These are phyloP conservation scores for Polymixis flavicincta DNA, from an alignment of 2,888 invertebrate genomes.

Conservation along the genomic window DNA sequence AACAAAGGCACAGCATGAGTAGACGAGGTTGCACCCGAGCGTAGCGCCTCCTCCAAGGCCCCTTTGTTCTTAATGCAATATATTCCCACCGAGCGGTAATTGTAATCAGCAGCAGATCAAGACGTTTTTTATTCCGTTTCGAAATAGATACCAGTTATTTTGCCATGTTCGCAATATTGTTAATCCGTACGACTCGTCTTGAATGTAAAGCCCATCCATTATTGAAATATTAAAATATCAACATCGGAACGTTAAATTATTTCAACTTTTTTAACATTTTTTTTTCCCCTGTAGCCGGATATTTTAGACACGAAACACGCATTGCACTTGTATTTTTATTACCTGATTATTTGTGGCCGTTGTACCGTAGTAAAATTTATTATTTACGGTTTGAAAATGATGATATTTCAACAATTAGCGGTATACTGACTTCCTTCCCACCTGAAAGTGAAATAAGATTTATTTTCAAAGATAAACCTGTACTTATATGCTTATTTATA, in stretches of 20 bases:
- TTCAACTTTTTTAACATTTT: conserved; percentile 31
- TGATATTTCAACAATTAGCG: conserved; percentile 19
- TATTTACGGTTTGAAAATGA: conserved; percentile 38
- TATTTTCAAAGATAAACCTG: neutral
- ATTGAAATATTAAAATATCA: conserved; percentile 43
- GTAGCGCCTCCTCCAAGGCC: conserved; percentile 82
- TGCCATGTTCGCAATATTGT: conserved; percentile 45
- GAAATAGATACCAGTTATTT: conserved; percentile 70
- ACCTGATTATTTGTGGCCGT: conserved; percentile 44
- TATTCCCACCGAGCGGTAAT: conserved; percentile 86
- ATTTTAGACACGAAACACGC: conserved; percentile 52
- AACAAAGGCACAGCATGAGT: conserved; percentile 69
- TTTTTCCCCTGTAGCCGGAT: conserved; percentile 37
- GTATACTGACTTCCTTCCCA: conserved; percentile 14
- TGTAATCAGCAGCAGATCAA: conserved; percentile 82
- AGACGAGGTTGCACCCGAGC: conserved; percentile 74
- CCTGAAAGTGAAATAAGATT: conserved; percentile 29
- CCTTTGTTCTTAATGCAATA: conserved; percentile 84
- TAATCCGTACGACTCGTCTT: conserved; percentile 22
- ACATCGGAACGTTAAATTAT: conserved; percentile 25
- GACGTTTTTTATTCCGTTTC: conserved; percentile 80
- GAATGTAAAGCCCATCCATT: conserved; percentile 30
- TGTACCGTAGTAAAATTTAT: conserved; percentile 45
- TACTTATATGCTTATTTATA: neutral
- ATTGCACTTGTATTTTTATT: conserved; percentile 47